Percentiles rank a stretch among this genome's conserved stretches.
phyloP scores from a whole-genome alignment of 2,888 invertebrate species.

The Netelia fuscicornis region DNA sequence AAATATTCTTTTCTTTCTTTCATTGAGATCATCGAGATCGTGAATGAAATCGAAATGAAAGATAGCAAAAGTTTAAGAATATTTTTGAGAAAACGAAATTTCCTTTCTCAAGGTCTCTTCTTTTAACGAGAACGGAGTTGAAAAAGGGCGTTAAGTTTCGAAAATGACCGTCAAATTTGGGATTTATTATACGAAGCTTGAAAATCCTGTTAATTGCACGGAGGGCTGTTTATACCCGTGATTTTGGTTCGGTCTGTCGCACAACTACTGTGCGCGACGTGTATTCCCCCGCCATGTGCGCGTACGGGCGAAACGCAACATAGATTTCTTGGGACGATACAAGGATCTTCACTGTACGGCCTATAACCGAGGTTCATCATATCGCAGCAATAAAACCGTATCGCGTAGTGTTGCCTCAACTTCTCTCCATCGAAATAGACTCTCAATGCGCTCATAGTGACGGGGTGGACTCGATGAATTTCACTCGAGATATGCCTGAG shows the following conservation, averaged over 20 bases:
- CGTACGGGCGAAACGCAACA: slow-evolving; percentile 19
- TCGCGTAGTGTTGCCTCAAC: slow-evolving; percentile 56
- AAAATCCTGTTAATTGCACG: slow-evolving; percentile 50
- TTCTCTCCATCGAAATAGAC: slow-evolving; percentile 57
- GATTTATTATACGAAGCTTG: background rate
- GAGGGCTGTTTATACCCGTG: slow-evolving; percentile 45
- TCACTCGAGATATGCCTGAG: slow-evolving; percentile 23
- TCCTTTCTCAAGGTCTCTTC: too few species aligned
- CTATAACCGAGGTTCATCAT: slow-evolving; percentile 70
- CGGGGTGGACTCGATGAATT: slow-evolving; percentile 43
- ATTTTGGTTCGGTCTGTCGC: slow-evolving; percentile 55
- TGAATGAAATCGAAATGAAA: too few species aligned
- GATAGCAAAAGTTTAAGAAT: too few species aligned
- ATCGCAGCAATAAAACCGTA: slow-evolving; percentile 74
- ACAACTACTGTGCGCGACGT: slow-evolving; percentile 37
- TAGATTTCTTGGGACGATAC: slow-evolving; percentile 75
- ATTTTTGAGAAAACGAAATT: too few species aligned
- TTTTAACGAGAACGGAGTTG: too few species aligned
- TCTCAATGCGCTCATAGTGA: slow-evolving; percentile 62
- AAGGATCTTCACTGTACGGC: slow-evolving; percentile 69
- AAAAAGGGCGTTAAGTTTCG: background rate
- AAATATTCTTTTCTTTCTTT: too few species aligned
- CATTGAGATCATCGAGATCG: too few species aligned
- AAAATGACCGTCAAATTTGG: background rate
- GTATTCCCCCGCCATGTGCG: slow-evolving; percentile 20